Evolutionary conservation across 2,797 vertebrate species (phyloP), one percentile per base, ranked within the genome.

Genomic region (Pipistrellus pipistrellus): DNA sequence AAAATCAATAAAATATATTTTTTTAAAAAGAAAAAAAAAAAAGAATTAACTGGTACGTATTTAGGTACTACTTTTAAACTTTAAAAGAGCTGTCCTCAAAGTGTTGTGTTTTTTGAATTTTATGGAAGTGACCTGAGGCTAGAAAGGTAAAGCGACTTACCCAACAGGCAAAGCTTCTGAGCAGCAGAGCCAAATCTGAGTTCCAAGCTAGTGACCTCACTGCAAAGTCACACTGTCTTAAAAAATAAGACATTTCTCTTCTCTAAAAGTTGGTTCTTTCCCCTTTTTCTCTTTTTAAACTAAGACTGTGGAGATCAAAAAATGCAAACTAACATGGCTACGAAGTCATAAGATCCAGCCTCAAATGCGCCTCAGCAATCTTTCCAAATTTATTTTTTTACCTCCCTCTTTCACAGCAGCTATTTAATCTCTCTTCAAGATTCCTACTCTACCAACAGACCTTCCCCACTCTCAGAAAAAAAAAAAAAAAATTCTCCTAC

Each of bases 401-500:
- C 30, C 46, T 80, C n/a, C n/a, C 17, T 75, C 75, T 88, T 93
- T 89, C 25, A 88, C 46, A 93, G 83, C 1, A 86, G 59, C 78
- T 81, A 82, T 82, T 94, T 78, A 93, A 90, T 53, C 62, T 72
- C 8, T 89, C 82, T 77, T 59, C 38, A 51, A 48, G 73, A 91
- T 68, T 77, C 57, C 69, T 85, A 64, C 35, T 89, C 32, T 51
- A 77, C 13, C 78, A 93, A 66, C n/a, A 71, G 62, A 23, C 73
- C 62, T 88, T 27, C 38, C 41, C 44, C 0, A 14, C 9, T 41
- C 51, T 77, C 17, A 38, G 8, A 20, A 72, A 25, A 46, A 89
- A 55, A 41, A 72, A 41, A 41, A 53, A 53, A 53, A 20, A 55
- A 59, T 20, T 75, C 35, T n/a, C 48, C 85, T 69, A 75, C 23